These are phyloP conservation scores for Drosophila borborema DNA, from an alignment of 2,888 invertebrate genomes.

Conservation along the genomic window DNA sequence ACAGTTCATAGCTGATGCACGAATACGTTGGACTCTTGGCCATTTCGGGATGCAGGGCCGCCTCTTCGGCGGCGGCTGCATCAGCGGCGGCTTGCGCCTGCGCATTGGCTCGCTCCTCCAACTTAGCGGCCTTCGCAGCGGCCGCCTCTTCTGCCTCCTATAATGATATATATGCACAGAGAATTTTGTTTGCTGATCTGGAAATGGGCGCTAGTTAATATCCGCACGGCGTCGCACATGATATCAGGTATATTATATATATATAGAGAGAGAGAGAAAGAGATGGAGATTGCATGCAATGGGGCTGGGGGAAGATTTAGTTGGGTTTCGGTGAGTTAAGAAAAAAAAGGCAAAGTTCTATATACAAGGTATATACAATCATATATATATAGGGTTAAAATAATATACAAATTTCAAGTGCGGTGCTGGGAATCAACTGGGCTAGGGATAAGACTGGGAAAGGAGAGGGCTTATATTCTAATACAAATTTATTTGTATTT, in stretches of 20 bases:
- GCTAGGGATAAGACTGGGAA: background rate
- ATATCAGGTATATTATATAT: background rate
- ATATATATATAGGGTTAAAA: slow-evolving; percentile 2
- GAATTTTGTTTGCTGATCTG: slow-evolving; percentile 40
- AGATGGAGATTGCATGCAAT: slow-evolving; percentile 8
- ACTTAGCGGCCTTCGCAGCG: slow-evolving; percentile 87
- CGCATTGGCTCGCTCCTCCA: slow-evolving; percentile 87
- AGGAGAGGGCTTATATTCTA: background rate
- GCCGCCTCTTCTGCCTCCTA: slow-evolving; percentile 95
- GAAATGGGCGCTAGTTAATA: slow-evolving; percentile 36
- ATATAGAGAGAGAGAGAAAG: background rate
- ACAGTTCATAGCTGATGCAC: slow-evolving; percentile 96
- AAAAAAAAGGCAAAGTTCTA: slow-evolving; percentile 31
- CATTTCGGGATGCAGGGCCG: slow-evolving; percentile 87
- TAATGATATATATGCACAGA: slow-evolving; percentile 63
- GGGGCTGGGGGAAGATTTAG: background rate
- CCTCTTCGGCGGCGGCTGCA: slow-evolving; percentile 86
- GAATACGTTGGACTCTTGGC: slow-evolving; percentile 97
- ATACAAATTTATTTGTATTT: slow-evolving; percentile 40
- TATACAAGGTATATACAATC: background rate
- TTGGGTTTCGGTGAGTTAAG: background rate
- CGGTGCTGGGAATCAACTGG: slow-evolving; percentile 51
- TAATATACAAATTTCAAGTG: slow-evolving; percentile 46
- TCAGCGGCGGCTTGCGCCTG: slow-evolving; percentile 86
- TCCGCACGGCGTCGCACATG: slow-evolving; percentile 23